Evolutionary conservation across 2,797 vertebrate species (phyloP), one percentile per base, ranked within the genome.

Genomic region (Furcifer pardalis): DNA sequence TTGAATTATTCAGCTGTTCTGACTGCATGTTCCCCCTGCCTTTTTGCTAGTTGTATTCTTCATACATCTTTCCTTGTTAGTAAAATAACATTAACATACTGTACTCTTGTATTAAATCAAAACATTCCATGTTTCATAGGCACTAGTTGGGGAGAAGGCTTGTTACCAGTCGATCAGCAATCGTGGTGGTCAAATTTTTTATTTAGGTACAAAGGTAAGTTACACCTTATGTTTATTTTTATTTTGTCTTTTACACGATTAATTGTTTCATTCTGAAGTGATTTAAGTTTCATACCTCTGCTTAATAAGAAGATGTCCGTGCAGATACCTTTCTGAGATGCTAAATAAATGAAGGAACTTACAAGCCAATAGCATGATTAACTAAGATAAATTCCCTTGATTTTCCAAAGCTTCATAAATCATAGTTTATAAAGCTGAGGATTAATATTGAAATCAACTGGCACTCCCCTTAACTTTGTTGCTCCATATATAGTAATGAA

Each of bases 81-180:
- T 27, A 4, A 42, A 59, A 78, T 17, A 83, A 0, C 1, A 74
- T n/a, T 15, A 46, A 78, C 1, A 1, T 72, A 46, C 6, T 9
- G 13, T 86, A 80, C 17, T 69, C 1, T 7, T 79, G 1, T 0
- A 0, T 25, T 52, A 63, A 86, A 73, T 73, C 40, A 56, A 77
- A 27, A 80, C 2, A 1, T 42, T 89, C 56, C 76, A 71, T 84
- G 78, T 35, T 89, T 88, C 65, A 3, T 89, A 99, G 98, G 98
- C 98, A 32, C 87, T 99, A 85, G 98, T 99, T 37, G 98, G 98
- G 92, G 98, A 99, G 88, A 99, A 98, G 90, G 98, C 98, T 79
- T 99, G 98, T 87, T 99, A 99, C 84, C 98, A 99, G 92, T 99
- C 98, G 10, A 97, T 99, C 81, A 98, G 97, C 73, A 98, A 97